phyloP scores from a whole-genome alignment of 2,888 invertebrate genomes.

The Romanomermis culicivorax region DNA sequence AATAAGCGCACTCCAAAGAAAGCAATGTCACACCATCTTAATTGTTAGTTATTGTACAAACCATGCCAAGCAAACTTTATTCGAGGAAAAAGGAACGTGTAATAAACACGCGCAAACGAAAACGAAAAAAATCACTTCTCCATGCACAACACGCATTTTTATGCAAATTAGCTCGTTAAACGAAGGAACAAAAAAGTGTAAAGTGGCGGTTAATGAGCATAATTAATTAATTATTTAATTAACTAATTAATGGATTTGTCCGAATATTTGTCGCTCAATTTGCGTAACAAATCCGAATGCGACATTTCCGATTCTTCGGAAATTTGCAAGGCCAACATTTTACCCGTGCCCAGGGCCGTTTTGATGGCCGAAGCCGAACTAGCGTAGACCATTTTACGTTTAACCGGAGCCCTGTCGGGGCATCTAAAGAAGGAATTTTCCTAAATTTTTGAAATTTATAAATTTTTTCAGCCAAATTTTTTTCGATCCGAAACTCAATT shows the following conservation, averaged over 20 bases:
- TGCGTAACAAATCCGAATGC: constrained; percentile 24
- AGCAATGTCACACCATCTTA: too few relatives aligned
- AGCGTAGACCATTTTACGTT: constrained; percentile 56
- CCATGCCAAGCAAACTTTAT: too few relatives aligned
- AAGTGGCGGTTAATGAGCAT: too few relatives aligned
- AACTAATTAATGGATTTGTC: too few relatives aligned
- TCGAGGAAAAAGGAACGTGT: too few relatives aligned
- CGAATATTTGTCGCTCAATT: constrained; percentile 24
- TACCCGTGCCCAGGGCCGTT: constrained; percentile 51
- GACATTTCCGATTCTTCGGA: constrained; percentile 27
- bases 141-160: too few relatives aligned
- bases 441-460: too few relatives aligned
- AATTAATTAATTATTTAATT: not conserved
- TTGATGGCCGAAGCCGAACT: constrained; percentile 95
- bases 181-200: not conserved
- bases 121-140: too few relatives aligned
- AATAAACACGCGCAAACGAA: too few relatives aligned
- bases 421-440: constrained; percentile 39
- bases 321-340: constrained; percentile 23
- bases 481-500: not conserved
- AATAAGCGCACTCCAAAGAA: too few relatives aligned
- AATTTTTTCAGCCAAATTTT: not conserved
- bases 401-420: constrained; percentile 84
- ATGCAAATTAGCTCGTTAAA: not conserved
- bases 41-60: too few relatives aligned